Conservation (phyloP, 2,888 invertebrate genomes). For the Marasmarcha lunaedactyla region DNA sequence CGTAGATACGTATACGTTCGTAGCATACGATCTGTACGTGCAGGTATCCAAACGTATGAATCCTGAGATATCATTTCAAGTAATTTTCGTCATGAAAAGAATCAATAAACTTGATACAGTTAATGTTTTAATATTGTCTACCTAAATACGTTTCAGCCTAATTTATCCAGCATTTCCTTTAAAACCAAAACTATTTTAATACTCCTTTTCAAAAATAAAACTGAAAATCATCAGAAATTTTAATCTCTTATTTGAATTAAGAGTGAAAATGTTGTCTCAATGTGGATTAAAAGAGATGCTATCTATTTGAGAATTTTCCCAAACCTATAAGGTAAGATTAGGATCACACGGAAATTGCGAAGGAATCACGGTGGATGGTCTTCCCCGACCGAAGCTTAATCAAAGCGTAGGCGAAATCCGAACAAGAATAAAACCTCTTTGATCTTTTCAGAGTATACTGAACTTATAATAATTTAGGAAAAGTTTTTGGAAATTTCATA, state of each 20-base stretch:
- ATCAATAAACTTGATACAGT: too few species aligned
- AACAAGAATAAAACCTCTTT: conserved; percentile 25
- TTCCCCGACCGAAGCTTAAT: conserved; percentile 20
- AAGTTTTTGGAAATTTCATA: not conserved
- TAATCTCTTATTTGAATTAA: conserved; percentile 4
- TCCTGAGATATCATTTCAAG: too few species aligned
- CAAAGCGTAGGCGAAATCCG: conserved; percentile 34
- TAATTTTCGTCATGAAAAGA: too few species aligned
- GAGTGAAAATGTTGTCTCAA: conserved; percentile 3
- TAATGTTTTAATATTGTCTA: too few species aligned
- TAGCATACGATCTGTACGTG: too few species aligned
- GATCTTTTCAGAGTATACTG: conserved; percentile 37
- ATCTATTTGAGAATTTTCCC: conserved; percentile 22
- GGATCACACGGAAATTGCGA: conserved; percentile 34
- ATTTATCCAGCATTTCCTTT: too few species aligned
- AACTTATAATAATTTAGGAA: not conserved
- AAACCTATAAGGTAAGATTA: conserved; percentile 23
- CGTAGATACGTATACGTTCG: too few species aligned
- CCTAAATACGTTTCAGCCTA: too few species aligned
- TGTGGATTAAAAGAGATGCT: conserved; percentile 16
- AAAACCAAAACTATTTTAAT: too few species aligned
- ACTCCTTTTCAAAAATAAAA: too few species aligned
- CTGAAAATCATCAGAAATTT: too few species aligned
- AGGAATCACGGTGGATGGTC: conserved; percentile 35
- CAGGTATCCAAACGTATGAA: too few species aligned